Evolutionary conservation across 2,113 vertebrate genomes (phyloP).

Genomic region (Ardeotis arabs): DNA sequence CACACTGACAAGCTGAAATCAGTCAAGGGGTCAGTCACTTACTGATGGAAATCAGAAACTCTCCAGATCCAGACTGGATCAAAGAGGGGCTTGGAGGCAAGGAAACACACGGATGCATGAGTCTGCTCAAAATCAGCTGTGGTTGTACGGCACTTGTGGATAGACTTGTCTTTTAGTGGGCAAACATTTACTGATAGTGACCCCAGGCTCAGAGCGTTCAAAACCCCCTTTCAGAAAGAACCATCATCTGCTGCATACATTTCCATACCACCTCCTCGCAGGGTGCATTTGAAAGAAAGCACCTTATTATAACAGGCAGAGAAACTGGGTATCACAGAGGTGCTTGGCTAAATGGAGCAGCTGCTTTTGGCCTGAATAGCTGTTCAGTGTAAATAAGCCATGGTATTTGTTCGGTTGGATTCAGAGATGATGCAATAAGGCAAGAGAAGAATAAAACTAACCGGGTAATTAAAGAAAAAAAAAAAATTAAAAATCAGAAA

Average conservation of each 20-base stretch:
- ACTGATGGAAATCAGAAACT: constrained; percentile 10
- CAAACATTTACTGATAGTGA: neutral
- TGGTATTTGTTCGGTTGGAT: neutral
- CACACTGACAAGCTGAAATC: neutral
- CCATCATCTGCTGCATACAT: neutral
- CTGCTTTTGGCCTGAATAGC: constrained; percentile 26
- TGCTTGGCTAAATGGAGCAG: constrained; percentile 28
- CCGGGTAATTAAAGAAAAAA: neutral
- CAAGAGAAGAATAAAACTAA: neutral
- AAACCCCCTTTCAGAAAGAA: neutral
- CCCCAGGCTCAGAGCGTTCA: neutral
- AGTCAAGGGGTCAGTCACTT: neutral
- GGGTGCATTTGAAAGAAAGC: neutral
- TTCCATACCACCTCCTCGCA: neutral
- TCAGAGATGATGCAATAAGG: neutral
- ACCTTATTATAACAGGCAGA: constrained; percentile 14
- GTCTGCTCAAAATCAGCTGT: neutral
- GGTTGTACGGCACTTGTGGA: neutral
- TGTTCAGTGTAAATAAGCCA: neutral
- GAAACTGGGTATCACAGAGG: neutral
- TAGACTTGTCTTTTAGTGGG: neutral
- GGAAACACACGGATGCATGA: neutral
- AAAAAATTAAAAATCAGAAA: neutral
- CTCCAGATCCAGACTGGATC: neutral
- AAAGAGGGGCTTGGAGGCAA: neutral